Conservation (phyloP, 2,888 invertebrate genomes). For the Ochlodes sylvanus region DNA sequence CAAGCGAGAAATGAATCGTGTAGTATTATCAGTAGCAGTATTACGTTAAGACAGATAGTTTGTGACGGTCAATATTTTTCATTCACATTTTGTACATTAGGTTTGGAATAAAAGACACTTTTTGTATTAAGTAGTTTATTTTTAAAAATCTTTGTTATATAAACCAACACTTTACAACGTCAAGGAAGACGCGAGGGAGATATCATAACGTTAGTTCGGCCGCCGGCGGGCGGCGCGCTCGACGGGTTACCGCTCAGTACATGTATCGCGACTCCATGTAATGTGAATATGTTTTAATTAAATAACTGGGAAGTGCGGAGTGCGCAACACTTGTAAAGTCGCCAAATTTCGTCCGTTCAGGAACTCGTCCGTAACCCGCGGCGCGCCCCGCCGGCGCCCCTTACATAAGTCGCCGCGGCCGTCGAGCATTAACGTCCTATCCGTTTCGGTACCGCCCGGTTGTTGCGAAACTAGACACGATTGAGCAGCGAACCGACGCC, state of each 20-base stretch:
- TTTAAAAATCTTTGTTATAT: constrained; percentile 84
- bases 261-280: background rate
- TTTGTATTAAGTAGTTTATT: constrained; percentile 83
- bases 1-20: too few relatives aligned
- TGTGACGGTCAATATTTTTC: constrained; percentile 25
- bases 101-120: constrained; percentile 60
- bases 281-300: background rate
- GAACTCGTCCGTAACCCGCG: too few relatives aligned
- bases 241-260: background rate
- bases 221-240: constrained; percentile 4
- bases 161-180: constrained; percentile 81
- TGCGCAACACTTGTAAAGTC: background rate
- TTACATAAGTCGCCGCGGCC: constrained; percentile 24
- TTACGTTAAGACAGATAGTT: background rate
- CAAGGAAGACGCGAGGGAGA: constrained; percentile 65
- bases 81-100: constrained; percentile 1
- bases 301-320: constrained; percentile 23
- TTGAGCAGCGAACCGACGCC: constrained; percentile 64
- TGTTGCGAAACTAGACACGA: constrained; percentile 74
- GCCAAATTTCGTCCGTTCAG: too few relatives aligned
- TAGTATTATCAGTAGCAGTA: too few relatives aligned
- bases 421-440: constrained; percentile 29
- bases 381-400: background rate
- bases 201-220: constrained; percentile 45
- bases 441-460: constrained; percentile 38